Evolutionary conservation across 2,888 invertebrate species (phyloP).

Genomic region (Elegia similella): DNA sequence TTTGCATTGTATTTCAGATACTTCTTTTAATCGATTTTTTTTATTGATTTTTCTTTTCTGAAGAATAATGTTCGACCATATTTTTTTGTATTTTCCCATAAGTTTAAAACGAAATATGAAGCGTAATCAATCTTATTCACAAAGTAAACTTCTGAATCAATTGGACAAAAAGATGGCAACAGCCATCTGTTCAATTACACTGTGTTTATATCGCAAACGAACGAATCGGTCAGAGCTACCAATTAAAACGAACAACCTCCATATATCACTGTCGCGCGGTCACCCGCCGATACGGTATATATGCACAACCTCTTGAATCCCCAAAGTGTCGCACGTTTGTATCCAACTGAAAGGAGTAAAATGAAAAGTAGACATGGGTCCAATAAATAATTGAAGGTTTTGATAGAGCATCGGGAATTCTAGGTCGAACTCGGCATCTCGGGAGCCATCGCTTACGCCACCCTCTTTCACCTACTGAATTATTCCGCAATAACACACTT

Average conservation of each 20-base stretch:
- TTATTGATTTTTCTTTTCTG: no score
- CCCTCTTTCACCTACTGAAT: constrained; percentile 75
- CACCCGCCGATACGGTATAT: constrained; percentile 51
- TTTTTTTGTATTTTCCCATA: no score
- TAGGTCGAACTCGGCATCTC: constrained; percentile 62
- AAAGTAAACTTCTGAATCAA: background rate
- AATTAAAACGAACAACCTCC: constrained; percentile 45
- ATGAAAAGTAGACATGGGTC: constrained; percentile 81
- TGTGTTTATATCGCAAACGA: constrained; percentile 23
- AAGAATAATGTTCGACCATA: no score
- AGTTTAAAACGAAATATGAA: no score
- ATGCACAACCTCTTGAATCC: constrained; percentile 61
- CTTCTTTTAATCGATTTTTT: no score
- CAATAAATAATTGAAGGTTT: constrained; percentile 81
- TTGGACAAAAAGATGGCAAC: background rate
- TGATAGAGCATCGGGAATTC: constrained; percentile 76
- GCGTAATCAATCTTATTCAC: no score
- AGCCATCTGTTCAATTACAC: constrained; percentile 20
- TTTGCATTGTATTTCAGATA: no score
- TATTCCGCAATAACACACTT: constrained; percentile 81
- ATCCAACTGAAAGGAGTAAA: constrained; percentile 72
- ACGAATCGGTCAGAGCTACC: constrained; percentile 35
- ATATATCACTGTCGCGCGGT: constrained; percentile 53
- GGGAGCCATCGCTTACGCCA: constrained; percentile 76
- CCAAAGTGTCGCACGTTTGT: constrained; percentile 72